Evolutionary conservation across 1,140 invertebrate species (phyloP), one percentile per base, ranked within the genome.

Genomic region (Trichomalopsis sarcophagae): DNA sequence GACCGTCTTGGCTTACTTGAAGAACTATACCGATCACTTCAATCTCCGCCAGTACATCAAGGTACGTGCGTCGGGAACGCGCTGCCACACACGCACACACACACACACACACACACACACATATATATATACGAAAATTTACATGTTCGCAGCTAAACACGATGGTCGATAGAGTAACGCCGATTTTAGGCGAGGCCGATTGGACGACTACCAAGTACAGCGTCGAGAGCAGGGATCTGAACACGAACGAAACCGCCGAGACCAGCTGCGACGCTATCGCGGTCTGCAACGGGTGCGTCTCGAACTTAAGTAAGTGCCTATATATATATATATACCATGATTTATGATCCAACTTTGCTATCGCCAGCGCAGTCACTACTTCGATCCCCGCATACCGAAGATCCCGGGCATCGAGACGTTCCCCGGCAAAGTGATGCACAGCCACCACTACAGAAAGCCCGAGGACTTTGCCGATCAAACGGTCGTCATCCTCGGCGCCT

Each of bases 401-500:
- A 94, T 96, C 84, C 86, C 89, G 4, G 95, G 95, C 21, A 89
- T 94, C 14, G 90, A 94, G 33, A 90, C 86, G 14, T 97, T 96
- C 89, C 66, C 88, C 79, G 96, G 95, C 17, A 80, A 88, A 50
- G 84, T 95, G 23, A 88, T 95, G 21, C 97, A 97, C 88, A 96
- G 96, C 88, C 95, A 96, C 87, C 90, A 94, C 81, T 97, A 97
- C 88, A 92, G 96, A 87, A 91, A 90, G 66, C 93, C 95, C 0
- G 93, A 95, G 74, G 71, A 86, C 30, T 96, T 94, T 90, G 86
- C 87, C 30, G 93, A 89, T 21, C 94, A 95, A 89, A 94, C 82
- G 69, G 95, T 97, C 0, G 90, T 96, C 11, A 90, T 97, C 81
- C 90, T 97, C 80, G 96, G 96, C 27, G 95, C 94, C 71, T 94